Evolutionary conservation across 2,113 vertebrate species (phyloP).

Genomic region (Passer domesticus): DNA sequence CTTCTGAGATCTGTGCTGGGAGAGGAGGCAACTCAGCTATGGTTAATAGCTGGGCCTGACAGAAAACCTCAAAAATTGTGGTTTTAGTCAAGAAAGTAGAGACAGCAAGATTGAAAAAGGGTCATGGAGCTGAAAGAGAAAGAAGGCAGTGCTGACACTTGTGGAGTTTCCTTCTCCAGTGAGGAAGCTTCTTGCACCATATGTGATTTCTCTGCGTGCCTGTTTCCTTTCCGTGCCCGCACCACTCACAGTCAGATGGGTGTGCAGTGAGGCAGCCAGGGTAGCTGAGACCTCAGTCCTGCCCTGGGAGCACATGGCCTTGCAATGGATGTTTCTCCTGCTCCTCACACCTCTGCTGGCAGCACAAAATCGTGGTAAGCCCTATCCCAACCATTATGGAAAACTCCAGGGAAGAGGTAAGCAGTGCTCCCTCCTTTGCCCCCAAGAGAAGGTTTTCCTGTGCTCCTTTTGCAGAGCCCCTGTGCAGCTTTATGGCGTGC

Average conservation of each 20-base stretch:
- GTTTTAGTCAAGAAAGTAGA: neutral
- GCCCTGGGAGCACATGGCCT: neutral
- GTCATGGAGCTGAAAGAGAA: neutral
- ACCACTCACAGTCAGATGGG: neutral
- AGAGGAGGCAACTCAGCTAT: neutral
- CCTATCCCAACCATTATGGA: accelerated
- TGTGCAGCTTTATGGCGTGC: accelerated
- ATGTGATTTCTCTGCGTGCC: neutral
- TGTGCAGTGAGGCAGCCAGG: neutral
- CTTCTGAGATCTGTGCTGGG: neutral
- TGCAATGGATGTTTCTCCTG: neutral
- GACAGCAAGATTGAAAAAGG: neutral
- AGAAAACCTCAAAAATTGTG: neutral
- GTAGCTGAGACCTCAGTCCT: neutral
- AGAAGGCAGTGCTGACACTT: neutral
- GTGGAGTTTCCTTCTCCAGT: neutral
- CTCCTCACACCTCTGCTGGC: neutral
- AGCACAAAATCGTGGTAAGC: accelerated
- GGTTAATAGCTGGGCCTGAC: neutral
- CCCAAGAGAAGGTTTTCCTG: accelerated
- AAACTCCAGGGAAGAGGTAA: neutral
- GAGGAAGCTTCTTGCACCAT: slow-evolving; percentile 49
- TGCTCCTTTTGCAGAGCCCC: neutral
- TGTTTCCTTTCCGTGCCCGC: slow-evolving; percentile 7
- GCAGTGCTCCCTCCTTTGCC: neutral